phyloP scores from a whole-genome alignment of 2,113 vertebrate species.

The Tapirus terrestris region DNA sequence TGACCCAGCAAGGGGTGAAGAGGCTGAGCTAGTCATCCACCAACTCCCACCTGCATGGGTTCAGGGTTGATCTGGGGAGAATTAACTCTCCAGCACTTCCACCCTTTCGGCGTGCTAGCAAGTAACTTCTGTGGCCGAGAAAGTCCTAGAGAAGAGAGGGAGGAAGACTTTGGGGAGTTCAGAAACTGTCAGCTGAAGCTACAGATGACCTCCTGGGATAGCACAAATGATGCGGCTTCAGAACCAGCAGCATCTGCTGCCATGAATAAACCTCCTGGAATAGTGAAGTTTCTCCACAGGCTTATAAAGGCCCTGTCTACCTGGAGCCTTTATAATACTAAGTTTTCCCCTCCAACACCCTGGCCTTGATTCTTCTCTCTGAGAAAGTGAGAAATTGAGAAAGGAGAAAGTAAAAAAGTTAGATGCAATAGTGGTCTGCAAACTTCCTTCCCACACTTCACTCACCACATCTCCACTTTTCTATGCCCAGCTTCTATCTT shows the following conservation, averaged over 20 bases:
- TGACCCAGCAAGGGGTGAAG: background rate
- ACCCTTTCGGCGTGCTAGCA: background rate
- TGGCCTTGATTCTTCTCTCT: background rate
- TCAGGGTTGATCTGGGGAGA: background rate
- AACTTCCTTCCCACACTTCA: background rate
- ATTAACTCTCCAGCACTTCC: background rate
- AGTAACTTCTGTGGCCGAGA: background rate
- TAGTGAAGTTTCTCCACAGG: background rate
- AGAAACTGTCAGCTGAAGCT: background rate
- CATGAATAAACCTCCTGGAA: background rate
- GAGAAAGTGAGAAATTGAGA: background rate
- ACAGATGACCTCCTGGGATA: background rate
- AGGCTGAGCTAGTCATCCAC: background rate
- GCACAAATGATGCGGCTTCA: background rate
- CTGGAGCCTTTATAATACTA: background rate
- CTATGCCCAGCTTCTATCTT: background rate
- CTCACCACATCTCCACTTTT: accelerated
- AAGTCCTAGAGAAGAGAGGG: background rate
- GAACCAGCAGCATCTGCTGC: background rate
- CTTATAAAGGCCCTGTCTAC: background rate
- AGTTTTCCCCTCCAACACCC: background rate
- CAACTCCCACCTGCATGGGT: too few relatives aligned
- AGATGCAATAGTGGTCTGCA: background rate
- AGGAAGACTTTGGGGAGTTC: background rate
- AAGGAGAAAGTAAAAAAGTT: background rate